Percentiles rank a stretch among this genome's conserved stretches.
These are phyloP conservation scores for Campopleginae sp. DNA, from an alignment of 2,888 invertebrate species.

Conservation along the genomic window DNA sequence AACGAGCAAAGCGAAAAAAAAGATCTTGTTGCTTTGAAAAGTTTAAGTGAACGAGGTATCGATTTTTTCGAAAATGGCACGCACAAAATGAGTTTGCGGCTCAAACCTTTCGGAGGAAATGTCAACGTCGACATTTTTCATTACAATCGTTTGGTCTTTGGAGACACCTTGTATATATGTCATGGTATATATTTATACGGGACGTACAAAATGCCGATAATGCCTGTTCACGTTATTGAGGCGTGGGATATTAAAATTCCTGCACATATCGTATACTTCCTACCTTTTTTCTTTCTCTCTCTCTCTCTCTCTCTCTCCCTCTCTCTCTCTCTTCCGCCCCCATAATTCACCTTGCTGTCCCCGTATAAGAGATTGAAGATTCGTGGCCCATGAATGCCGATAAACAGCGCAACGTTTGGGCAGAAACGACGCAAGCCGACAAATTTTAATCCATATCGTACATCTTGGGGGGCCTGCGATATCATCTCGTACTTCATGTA, in stretches of 20 bases:
- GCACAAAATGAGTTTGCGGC: background rate
- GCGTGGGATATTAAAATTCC: constrained; percentile 68
- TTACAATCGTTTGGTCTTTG: background rate
- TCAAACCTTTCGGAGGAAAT: background rate
- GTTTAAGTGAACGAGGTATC: background rate
- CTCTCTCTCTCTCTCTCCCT: background rate
- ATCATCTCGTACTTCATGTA: constrained; percentile 35
- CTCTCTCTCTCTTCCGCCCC: constrained; percentile 15
- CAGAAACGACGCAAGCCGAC: constrained; percentile 37
- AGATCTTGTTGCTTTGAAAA: background rate
- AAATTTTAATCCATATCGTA: constrained; percentile 57
- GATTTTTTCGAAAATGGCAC: background rate
- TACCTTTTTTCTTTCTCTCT: background rate
- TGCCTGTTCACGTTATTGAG: constrained; percentile 48
- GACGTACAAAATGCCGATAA: constrained; percentile 46
- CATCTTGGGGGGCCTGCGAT: constrained; percentile 65
- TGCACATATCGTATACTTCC: constrained; percentile 45
- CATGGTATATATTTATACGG: background rate
- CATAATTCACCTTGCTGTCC: constrained; percentile 5
- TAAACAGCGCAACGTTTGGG: constrained; percentile 28
- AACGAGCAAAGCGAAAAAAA: background rate
- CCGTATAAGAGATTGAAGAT: constrained; percentile 52
- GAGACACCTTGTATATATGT: constrained; percentile 7
- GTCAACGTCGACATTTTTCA: background rate
- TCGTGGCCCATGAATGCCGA: constrained; percentile 48